A percentile compares a stretch with the other conserved stretches of the same genome.
Evolutionary conservation across 2,888 invertebrate genomes (phyloP).

Genomic region (Acrocyrtus sp.): DNA sequence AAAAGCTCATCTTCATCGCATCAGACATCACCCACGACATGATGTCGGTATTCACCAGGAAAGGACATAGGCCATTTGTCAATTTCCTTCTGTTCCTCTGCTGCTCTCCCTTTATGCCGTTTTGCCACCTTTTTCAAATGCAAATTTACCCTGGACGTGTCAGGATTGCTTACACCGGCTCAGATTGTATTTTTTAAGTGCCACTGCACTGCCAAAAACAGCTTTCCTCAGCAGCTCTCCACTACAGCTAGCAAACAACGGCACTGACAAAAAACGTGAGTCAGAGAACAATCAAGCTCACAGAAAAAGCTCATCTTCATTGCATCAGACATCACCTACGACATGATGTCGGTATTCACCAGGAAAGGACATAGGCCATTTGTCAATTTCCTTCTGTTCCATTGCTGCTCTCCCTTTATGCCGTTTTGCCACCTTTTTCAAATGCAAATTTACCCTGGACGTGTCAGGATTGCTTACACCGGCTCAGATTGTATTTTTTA

Average conservation of each 20-base stretch:
- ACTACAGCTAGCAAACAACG: no score
- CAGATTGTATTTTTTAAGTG: background rate
- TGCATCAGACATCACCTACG: background rate
- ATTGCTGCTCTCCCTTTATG: background rate
- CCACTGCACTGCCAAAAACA: no score
- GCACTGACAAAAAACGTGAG: background rate
- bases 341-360: no score
- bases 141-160: background rate
- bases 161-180: background rate
- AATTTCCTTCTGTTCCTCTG: background rate
- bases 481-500: background rate
- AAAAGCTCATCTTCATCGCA: background rate
- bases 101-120: background rate
- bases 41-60: no score
- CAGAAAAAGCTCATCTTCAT: background rate
- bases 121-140: conserved; percentile 4
- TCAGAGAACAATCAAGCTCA: background rate
- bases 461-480: background rate
- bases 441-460: background rate
- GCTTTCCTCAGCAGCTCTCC: no score
- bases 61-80: no score
- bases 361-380: no score
- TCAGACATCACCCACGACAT: background rate
- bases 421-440: conserved; percentile 6
- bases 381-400: background rate